Evolutionary conservation across 2,797 vertebrate species (phyloP), one percentile per base, ranked within the genome.

Genomic region (Dermochelys coriacea): DNA sequence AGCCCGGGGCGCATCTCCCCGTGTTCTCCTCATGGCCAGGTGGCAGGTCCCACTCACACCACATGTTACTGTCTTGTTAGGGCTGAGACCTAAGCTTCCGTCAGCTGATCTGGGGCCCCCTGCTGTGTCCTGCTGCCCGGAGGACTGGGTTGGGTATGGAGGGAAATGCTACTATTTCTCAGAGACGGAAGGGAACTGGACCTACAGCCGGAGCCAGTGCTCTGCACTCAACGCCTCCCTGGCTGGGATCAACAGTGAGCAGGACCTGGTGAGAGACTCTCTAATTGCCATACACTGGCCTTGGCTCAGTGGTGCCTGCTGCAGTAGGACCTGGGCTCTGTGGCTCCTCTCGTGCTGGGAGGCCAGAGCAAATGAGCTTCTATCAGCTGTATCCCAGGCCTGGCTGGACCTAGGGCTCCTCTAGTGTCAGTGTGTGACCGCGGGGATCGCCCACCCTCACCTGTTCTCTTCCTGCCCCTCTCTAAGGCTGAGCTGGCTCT

Each of bases 121-220:
- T 21, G 37, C 7, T n/a, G 34, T 9, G 8, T 3, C 47, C 77
- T 2, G 19, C 1, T 87, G 85, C 12, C 18, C 29, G 6, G 12
- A 37, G 23, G 49, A 5, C 34, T 87, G 85, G 85, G 6, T 80
- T 5, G 37, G 78, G 5, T 87, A 87, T 51, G 57, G 34, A 41
- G 7, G 59, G 78, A 87, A 80, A 68, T 87, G 85, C 29, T 87
- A 68, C 12, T 87, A 52, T 47, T 87, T 87, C 78, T 87, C 85
- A 8, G 27, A 80, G 27, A 37, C 4, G 9, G 49, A 52, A 45
- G 51, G 34, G 31, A 80, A 45, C 34, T 80, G 85, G 71, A 15
- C 21, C 5, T 4, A 47, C 23, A 7, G 12, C 12, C 23, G 2
- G 71, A 75, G 41, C 25, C 23, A 16, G 41, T 87, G 85, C 4